These are phyloP conservation scores for Labroides dimidiatus DNA, from an alignment of 2,797 vertebrate genomes.

Conservation along the genomic window DNA sequence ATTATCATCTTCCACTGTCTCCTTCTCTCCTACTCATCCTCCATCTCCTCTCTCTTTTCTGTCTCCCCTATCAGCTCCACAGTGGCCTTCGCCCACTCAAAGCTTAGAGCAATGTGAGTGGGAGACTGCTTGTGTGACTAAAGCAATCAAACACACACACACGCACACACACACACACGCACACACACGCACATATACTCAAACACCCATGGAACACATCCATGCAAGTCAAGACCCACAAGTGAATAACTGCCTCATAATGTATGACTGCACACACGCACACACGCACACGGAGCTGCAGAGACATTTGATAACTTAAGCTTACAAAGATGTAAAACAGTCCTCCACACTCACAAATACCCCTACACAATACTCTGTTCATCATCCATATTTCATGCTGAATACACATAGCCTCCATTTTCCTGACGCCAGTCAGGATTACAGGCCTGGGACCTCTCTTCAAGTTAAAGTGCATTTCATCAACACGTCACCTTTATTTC, in stretches of 20 bases:
- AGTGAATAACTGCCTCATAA: conserved; percentile 59
- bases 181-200: neutral
- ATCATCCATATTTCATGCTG: conserved; percentile 70
- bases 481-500: conserved; percentile 37
- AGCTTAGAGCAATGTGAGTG: conserved; percentile 83
- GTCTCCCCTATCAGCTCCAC: conserved; percentile 81
- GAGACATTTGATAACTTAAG: conserved; percentile 48
- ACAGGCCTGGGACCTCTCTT: conserved; percentile 25
- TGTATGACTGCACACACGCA: conserved; percentile 36
- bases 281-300: conserved; percentile 26
- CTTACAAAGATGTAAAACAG: conserved; percentile 50
- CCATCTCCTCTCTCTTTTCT: conserved; percentile 76
- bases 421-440: conserved; percentile 36
- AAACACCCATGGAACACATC: conserved; percentile 52
- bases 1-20: conserved; percentile 79
- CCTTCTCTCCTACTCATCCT: conserved; percentile 78
- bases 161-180: conserved; percentile 18
- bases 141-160: conserved; percentile 78
- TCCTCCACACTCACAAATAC: conserved; percentile 44
- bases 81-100: conserved; percentile 84
- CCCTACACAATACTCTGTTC: conserved; percentile 48
- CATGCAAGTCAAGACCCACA: conserved; percentile 48
- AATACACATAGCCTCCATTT: conserved; percentile 65
- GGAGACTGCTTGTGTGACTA: conserved; percentile 81
- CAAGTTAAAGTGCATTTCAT: conserved; percentile 41